phyloP scores from a whole-genome alignment of 1,140 invertebrate species.

The Drosophila willistoni region DNA sequence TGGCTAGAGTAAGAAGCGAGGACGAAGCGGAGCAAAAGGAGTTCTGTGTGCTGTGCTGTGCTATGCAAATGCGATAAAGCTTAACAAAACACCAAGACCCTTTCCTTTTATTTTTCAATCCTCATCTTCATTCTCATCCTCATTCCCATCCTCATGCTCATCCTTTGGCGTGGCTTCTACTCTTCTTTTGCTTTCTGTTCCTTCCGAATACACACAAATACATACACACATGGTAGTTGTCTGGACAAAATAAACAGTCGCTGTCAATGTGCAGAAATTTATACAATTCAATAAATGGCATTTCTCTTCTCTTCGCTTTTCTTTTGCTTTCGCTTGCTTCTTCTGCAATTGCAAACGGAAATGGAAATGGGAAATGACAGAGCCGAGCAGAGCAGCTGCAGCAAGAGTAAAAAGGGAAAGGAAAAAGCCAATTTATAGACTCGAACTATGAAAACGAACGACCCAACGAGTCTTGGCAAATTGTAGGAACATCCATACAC shows the following conservation, averaged over 20 bases:
- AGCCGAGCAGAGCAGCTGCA: conserved; percentile 56
- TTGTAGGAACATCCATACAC: conserved; percentile 40
- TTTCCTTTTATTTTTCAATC: background rate
- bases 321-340: conserved; percentile 45
- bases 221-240: conserved; percentile 46
- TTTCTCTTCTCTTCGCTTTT: conserved; percentile 64
- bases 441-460: conserved; percentile 57
- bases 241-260: conserved; percentile 74
- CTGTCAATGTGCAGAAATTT: conserved; percentile 80
- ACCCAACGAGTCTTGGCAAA: conserved; percentile 42
- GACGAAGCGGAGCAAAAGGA: background rate
- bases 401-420: conserved; percentile 47
- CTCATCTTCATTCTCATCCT: background rate
- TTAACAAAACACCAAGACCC: conserved; percentile 64
- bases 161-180: too few species aligned
- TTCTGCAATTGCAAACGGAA: conserved; percentile 76
- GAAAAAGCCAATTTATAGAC: conserved; percentile 79
- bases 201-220: conserved; percentile 5
- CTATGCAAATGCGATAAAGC: conserved; percentile 79
- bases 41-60: conserved; percentile 16
- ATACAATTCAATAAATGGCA: conserved; percentile 82
- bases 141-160: too few species aligned
- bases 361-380: conserved; percentile 71
- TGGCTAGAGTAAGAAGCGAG: conserved; percentile 23
- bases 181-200: background rate